Evolutionary conservation across 1,140 invertebrate species (phyloP).

Genomic region (Apocrypta bakeri): DNA sequence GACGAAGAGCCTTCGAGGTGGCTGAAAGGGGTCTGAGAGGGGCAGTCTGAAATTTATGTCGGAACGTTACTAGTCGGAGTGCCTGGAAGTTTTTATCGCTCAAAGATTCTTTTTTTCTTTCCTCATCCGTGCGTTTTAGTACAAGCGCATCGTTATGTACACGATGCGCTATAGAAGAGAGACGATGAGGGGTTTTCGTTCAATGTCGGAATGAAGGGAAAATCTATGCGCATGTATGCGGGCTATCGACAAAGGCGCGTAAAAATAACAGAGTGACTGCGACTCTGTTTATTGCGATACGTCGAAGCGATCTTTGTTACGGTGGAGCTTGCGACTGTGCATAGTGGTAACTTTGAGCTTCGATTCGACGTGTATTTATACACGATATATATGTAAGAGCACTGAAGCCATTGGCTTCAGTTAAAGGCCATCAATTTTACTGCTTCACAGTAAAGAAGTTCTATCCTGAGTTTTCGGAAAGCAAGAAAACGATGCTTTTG

Average conservation of each 20-base stretch:
- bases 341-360: conserved; percentile 35
- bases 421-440: conserved; percentile 48
- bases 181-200: not conserved
- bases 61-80: conserved; percentile 58
- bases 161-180: not conserved
- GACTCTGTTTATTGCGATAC: conserved; percentile 31
- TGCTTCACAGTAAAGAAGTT: conserved; percentile 36
- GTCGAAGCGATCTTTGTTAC: not conserved
- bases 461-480: not conserved
- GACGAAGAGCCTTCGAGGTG: too few relatives aligned
- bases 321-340: conserved; percentile 5
- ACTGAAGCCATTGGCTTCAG: not conserved
- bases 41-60: conserved; percentile 61
- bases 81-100: conserved; percentile 61
- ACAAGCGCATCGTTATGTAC: not conserved
- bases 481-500: not conserved
- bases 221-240: not conserved
- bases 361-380: conserved; percentile 3
- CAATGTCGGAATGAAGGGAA: conserved; percentile 2
- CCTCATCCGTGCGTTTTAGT: conserved; percentile 9
- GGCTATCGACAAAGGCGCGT: not conserved
- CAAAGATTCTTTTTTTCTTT: conserved; percentile 52
- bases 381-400: conserved; percentile 25
- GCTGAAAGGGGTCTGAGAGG: conserved; percentile 46
- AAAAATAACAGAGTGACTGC: not conserved